These are phyloP conservation scores for Cavia porcellus DNA, from an alignment of 2,113 vertebrate species.

Conservation along the genomic window DNA sequence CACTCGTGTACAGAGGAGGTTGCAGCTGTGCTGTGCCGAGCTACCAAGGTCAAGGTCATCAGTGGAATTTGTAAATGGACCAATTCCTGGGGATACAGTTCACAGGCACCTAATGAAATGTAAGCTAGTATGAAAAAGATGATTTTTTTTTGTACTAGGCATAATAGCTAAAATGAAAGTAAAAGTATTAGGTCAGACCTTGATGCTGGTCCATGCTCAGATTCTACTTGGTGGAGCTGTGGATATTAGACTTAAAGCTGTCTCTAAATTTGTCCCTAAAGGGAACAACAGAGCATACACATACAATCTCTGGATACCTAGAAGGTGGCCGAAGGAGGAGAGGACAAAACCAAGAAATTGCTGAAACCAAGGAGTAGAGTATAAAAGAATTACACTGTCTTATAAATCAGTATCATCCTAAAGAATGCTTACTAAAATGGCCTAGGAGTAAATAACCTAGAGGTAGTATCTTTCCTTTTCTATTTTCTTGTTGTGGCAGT, in stretches of 20 bases:
- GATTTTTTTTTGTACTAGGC: neutral
- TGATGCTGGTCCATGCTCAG: neutral
- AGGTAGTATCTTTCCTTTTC: neutral
- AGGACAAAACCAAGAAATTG: neutral
- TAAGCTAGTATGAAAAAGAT: neutral
- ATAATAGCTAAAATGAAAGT: conserved; percentile 6
- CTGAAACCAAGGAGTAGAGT: neutral
- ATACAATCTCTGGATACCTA: neutral
- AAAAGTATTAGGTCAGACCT: neutral
- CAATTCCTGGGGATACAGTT: neutral
- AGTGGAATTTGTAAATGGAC: neutral
- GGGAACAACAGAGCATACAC: neutral
- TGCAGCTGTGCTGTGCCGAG: conserved; percentile 9
- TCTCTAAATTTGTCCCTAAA: neutral
- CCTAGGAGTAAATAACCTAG: neutral
- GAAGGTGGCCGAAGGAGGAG: neutral
- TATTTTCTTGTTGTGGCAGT: neutral
- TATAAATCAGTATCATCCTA: neutral
- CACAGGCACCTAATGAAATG: neutral
- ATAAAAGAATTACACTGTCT: neutral
- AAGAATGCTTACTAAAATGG: conserved; percentile 8
- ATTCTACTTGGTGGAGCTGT: neutral
- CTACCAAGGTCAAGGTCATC: conserved; percentile 8
- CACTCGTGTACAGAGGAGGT: neutral
- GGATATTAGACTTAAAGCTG: neutral